Base-by-base conservation (phyloP, 2,888 invertebrate genomes). In the Callyntrura guangdongensis region DNA sequence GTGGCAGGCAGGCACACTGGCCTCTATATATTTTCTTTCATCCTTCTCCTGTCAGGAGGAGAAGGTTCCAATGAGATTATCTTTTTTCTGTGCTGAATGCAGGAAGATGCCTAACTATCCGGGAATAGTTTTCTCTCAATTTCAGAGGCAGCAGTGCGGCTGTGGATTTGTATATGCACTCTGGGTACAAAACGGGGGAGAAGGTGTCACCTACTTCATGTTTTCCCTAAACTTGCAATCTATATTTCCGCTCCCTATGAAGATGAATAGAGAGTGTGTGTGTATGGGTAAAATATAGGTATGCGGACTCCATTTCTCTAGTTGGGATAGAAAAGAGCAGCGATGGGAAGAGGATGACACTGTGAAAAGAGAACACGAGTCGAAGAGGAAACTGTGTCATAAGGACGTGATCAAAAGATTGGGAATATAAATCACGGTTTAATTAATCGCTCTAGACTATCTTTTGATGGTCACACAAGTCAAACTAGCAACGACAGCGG, bases 381-480 rank as follows among this genome's bases (percentile, higher is more conserved):
- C 12, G 67, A 83, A 77, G 67, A 89, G 74, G 59, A 89, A 89
- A 84, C 84, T 89, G 84, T 89, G 89, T 89, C 89, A 89, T 85
- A 85, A 89, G 89, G 89, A 89, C 89, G 89, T 89, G 89, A 89
- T 89, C 89, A 89, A 84, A 89, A 84, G 89, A 89, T 77, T 84
- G 84, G 84, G 84, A 77, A 89, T 89, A 89, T 89, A 89, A 89
- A 89, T 89, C 89, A 89, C 89, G 84, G 84, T 89, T 89, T 89
- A 89, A 89, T 89, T 89, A 89, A 89, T 89, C 89, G 89, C 74
- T 84, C 49, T 45, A 49, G 61, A 84, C 89, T 84, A 89, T 89
- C 89, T 89, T 89, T 77, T 89, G 89, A 83, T 89, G 89, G 72
- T 83, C 89, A 77, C 89, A 74, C 86, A 86, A 89, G 83, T 83